Evolutionary conservation across 1,140 invertebrate species (phyloP), one percentile per base, ranked within the genome.

Genomic region (Drosophila sp.): DNA sequence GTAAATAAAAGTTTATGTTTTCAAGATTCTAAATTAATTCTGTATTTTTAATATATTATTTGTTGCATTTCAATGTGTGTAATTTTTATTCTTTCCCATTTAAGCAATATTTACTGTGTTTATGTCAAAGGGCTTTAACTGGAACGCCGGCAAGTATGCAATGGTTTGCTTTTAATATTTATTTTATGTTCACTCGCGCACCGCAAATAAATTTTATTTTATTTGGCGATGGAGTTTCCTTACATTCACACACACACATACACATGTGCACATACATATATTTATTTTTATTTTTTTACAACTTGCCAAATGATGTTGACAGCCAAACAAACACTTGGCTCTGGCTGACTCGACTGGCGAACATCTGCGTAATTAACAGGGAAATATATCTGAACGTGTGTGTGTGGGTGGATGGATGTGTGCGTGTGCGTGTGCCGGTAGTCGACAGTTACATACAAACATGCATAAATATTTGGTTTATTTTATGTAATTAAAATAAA

Each of bases 401-500:
- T 38, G 33, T 60, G 17, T 30, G 47, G 4, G 27, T 41, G 29
- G 3, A 41, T 41, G 25, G 47, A 1, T 55, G 27, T 30, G 3
- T 40, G 65, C 25, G 50, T 65, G 62, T 54, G 47, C 54, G 29
- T 30, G 47, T 57, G 74, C 65, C 76, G 58, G 58, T 66, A 74
- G 79, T 41, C 60, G 63, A 66, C 68, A 73, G 70, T 80, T 80
- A 74, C 81, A 85, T 87, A 82, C 82, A 87, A 83, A 86, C 87
- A 87, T 86, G 79, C 81, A 85, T 87, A 86, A 87, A 87, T 86
- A 86, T 86, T 86, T 86, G 79, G 66, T 86, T 86, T 86, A 87
- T 87, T 89, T 83, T 78, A 66, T 87, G 84, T 89, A 87, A 87
- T 87, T 87, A 87, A 87, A 87, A 83, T 83, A 81, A 87, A 87